Evolutionary conservation across 2,113 vertebrate genomes (phyloP).

Genomic region (Pogona vitticeps): DNA sequence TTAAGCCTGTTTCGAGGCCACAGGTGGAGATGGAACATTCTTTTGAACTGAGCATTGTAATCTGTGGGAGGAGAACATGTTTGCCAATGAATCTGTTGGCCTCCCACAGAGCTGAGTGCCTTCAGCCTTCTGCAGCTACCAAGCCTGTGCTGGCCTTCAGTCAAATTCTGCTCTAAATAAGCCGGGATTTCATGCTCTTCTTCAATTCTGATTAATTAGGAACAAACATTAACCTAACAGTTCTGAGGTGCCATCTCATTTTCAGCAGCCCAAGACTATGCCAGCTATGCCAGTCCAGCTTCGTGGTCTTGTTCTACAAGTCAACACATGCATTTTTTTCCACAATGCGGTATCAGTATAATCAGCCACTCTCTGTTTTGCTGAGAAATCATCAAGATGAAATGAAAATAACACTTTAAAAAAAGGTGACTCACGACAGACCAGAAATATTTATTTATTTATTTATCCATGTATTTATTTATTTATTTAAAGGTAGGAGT

Average conservation of each 20-base stretch:
- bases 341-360: slow-evolving; percentile 35
- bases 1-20: slow-evolving; percentile 59
- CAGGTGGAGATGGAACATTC: slow-evolving; percentile 67
- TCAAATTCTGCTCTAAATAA: slow-evolving; percentile 63
- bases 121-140: slow-evolving; percentile 61
- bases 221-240: slow-evolving; percentile 70
- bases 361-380: not conserved
- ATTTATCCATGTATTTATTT: no score
- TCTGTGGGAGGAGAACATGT: slow-evolving; percentile 62
- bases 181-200: slow-evolving; percentile 70
- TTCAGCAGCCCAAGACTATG: slow-evolving; percentile 20
- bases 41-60: slow-evolving; percentile 59
- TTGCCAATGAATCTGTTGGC: slow-evolving; percentile 24
- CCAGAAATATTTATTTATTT: no score
- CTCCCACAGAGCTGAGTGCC: slow-evolving; percentile 57
- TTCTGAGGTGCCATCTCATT: slow-evolving; percentile 44
- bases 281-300: slow-evolving; percentile 46
- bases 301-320: slow-evolving; percentile 40
- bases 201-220: slow-evolving; percentile 68
- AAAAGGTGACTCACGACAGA: not conserved
- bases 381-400: slow-evolving; percentile 25
- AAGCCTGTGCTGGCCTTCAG: slow-evolving; percentile 56
- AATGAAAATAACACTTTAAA: slow-evolving; percentile 14
- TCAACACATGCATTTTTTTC: slow-evolving; percentile 39
- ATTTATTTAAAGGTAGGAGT: no score